Base-by-base conservation (phyloP, 2,888 invertebrate species). In the Scotopteryx bipunctaria region DNA sequence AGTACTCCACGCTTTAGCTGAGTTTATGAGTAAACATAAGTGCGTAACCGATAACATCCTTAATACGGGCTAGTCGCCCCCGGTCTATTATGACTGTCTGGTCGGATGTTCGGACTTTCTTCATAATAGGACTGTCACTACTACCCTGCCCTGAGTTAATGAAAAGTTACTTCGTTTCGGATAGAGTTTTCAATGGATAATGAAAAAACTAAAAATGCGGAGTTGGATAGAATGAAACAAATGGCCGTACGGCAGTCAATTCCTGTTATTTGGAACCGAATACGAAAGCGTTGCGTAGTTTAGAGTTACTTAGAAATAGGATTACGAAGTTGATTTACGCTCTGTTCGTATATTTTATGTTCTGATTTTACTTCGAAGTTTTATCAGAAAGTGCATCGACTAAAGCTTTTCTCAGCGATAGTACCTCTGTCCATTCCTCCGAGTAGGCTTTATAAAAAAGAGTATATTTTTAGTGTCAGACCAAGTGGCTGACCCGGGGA, bases 1-100 rank as follows among this genome's bases (percentile, higher is more conserved):
- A 85, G 71, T 75, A 78, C 78, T 77, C 78, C 74, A 73, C 73
- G 74, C 78, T 77, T 76, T 73, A 78, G 77, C 82, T 80, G 81
- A 76, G 82, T 81, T 84, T 79, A 82, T 81, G 77, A 76, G 76
- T 76, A 82, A 81, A 85, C 81, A 86, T 83, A 86, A 87, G 83
- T 89, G 88, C 88, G 89, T 89, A 82, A 76, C 83, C 79, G 78
- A 78, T 81, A 81, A 76, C 69, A 71, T 67, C 67, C 71, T 75
- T 75, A 76, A 73, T 73, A 67, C 67, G 51, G 48, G 49, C 31
- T 19, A 46, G 48, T 55, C 53, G 43, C 48, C 64, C 68, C 63
- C 66, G 66, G 74, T 73, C 72, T 67, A 72, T 76, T 75, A 75
- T 64, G 59, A 61, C 41, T 56, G 60, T 67, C 65, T 59, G 65